Base-by-base conservation (phyloP, 30 jellyfish, hydroid and myxozoan genomes). In the Hydra vulgaris region DNA sequence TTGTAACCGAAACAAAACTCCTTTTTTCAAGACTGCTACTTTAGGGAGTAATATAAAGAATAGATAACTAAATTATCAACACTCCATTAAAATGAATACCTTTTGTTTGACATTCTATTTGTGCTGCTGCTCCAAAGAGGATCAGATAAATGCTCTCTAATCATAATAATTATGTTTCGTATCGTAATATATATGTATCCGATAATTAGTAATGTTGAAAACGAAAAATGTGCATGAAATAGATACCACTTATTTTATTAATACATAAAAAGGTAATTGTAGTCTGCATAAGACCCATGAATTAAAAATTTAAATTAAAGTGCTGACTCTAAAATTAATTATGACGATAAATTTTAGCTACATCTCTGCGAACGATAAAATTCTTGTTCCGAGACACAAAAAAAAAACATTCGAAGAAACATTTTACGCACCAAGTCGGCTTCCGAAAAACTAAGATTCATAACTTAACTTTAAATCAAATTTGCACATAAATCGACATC, bases 41-140 rank as follows among this genome's bases (percentile, higher is more conserved):
- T n/a, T n/a, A n/a, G n/a, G n/a, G n/a, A n/a, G n/a, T n/a, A n/a
- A n/a, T n/a, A n/a, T n/a, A n/a, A n/a, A n/a, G n/a, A n/a, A n/a
- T n/a, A n/a, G n/a, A n/a, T n/a, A n/a, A n/a, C n/a, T n/a, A n/a
- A n/a, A n/a, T n/a, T n/a, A n/a, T n/a, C n/a, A n/a, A n/a, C n/a
- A n/a, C n/a, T n/a, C n/a, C 61, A 40, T 40, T 40, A 40, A 40
- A 40, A 40, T 40, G 12, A 40, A 40, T 40, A 71, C 79, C 79
- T 71, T 71, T 20, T 71, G 17, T 27, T 53, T 15, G 79, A 27
- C 79, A 71, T 71, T 53, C 53, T 71, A 71, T 71, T 71, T 3
- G 8, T 40, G 12, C 61, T 40, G 53, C 79, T 53, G 53, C 79
- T 71, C 79, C 79, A 71, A 20, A 71, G 53, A 12, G 79, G 79